Evolutionary conservation across 2,113 vertebrate genomes (phyloP).

Genomic region (Austrofundulus limnaeus): DNA sequence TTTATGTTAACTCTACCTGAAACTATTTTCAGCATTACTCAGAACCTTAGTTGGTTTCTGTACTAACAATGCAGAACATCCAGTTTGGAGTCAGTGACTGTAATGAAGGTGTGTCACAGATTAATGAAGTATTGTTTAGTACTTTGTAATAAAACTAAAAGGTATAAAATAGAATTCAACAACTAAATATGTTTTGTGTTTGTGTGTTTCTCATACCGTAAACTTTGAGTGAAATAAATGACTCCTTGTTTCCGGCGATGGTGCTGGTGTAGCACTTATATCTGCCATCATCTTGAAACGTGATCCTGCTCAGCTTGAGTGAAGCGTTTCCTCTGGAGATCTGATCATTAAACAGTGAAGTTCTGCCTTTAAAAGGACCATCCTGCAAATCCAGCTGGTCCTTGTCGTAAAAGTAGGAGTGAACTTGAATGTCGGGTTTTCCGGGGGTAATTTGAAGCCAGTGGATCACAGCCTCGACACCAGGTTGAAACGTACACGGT

Average conservation of each 20-base stretch:
- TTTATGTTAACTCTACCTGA: too few relatives aligned
- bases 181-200: not conserved
- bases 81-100: not conserved
- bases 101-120: not conserved
- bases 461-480: slow-evolving; percentile 63
- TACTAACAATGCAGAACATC: too few relatives aligned
- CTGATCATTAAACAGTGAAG: slow-evolving; percentile 60
- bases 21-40: too few relatives aligned
- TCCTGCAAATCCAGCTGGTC: slow-evolving; percentile 61
- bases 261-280: slow-evolving; percentile 77
- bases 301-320: slow-evolving; percentile 58
- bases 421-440: not conserved
- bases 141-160: not conserved
- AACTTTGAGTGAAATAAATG: slow-evolving; percentile 6
- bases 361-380: slow-evolving; percentile 54
- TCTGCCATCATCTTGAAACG: slow-evolving; percentile 47
- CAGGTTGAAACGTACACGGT: slow-evolving; percentile 65
- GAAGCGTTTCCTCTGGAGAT: slow-evolving; percentile 73
- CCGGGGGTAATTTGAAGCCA: slow-evolving; percentile 62
- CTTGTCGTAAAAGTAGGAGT: slow-evolving; percentile 55
- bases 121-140: not conserved
- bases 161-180: not conserved
- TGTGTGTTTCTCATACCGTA: slow-evolving; percentile 55
- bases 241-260: not conserved
- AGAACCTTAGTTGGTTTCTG: too few relatives aligned